Evolutionary conservation across 2,797 vertebrate genomes (phyloP).

Genomic region (Lutjanus argentimaculatus): DNA sequence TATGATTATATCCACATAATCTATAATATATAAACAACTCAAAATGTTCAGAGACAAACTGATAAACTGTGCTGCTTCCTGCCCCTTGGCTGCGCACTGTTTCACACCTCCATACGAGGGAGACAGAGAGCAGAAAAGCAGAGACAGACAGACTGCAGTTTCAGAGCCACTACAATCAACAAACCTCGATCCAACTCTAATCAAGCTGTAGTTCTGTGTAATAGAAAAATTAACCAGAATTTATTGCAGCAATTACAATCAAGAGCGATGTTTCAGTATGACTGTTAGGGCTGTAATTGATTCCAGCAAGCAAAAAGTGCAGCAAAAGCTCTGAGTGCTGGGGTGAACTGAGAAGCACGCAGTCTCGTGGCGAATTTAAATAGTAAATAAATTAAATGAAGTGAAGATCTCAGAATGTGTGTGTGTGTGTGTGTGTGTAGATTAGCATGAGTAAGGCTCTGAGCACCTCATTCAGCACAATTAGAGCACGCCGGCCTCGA

Average conservation of each 20-base stretch:
- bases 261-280: slow-evolving; percentile 42
- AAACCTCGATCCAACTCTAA: slow-evolving; percentile 44
- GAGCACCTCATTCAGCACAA: slow-evolving; percentile 70
- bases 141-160: not conserved
- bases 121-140: slow-evolving; percentile 10
- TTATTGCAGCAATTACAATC: slow-evolving; percentile 70
- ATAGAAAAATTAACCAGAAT: slow-evolving; percentile 64
- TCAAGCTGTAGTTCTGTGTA: slow-evolving; percentile 51
- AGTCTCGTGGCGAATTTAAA: slow-evolving; percentile 41
- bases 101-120: slow-evolving; percentile 22
- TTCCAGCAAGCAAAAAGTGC: slow-evolving; percentile 42
- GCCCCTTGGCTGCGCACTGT: not conserved
- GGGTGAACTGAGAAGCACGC: slow-evolving; percentile 22
- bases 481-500: slow-evolving; percentile 58
- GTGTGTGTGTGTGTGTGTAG: slow-evolving; percentile 21
- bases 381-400: slow-evolving; percentile 62
- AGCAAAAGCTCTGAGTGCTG: slow-evolving; percentile 28
- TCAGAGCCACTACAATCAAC: slow-evolving; percentile 35
- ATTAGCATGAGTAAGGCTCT: slow-evolving; percentile 30
- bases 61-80: not conserved
- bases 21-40: not conserved
- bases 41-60: not conserved
- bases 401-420: slow-evolving; percentile 3
- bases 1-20: no score
- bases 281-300: slow-evolving; percentile 53